Evolutionary conservation across 2,797 vertebrate genomes (phyloP).

Genomic region (Pseudochaenichthys georgianus): DNA sequence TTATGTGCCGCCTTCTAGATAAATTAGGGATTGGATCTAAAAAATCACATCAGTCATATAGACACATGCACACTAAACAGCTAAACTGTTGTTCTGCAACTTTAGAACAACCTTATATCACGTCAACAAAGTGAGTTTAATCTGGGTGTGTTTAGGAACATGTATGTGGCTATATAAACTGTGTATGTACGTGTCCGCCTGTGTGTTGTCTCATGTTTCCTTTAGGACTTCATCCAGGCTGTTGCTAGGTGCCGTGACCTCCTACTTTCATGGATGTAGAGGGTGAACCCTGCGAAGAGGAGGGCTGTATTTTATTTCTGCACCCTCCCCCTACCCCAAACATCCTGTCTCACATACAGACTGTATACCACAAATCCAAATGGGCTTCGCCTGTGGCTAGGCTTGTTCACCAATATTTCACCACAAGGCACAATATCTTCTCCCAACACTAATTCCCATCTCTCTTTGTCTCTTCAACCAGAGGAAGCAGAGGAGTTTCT

Average conservation of each 20-base stretch:
- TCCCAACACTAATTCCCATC: constrained; percentile 20
- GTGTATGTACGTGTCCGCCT: constrained; percentile 32
- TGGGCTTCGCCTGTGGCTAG: constrained; percentile 30
- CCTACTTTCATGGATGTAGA: constrained; percentile 71
- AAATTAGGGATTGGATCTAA: constrained; percentile 15
- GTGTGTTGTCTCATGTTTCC: constrained; percentile 69
- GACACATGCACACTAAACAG: neutral
- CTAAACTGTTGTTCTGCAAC: neutral
- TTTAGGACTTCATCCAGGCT: constrained; percentile 62
- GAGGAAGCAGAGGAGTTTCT: constrained; percentile 2
- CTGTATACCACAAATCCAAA: constrained; percentile 56
- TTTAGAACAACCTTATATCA: neutral
- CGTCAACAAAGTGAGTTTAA: constrained; percentile 6
- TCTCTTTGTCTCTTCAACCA: constrained; percentile 9
- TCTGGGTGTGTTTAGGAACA: constrained; percentile 33
- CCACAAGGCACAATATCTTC: constrained; percentile 43
- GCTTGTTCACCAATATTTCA: constrained; percentile 49
- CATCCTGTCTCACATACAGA: constrained; percentile 32
- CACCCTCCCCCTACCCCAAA: constrained; percentile 53
- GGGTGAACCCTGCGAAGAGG: constrained; percentile 68
- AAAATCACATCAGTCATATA: constrained; percentile 7
- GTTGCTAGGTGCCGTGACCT: constrained; percentile 79
- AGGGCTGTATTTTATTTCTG: constrained; percentile 71
- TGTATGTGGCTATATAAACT: constrained; percentile 34
- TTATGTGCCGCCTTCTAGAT: neutral